Percentiles rank a stretch among this genome's conserved stretches.
These are phyloP conservation scores for Chionoecetes opilio DNA, from an alignment of 1,140 invertebrate species.

Conservation along the genomic window DNA sequence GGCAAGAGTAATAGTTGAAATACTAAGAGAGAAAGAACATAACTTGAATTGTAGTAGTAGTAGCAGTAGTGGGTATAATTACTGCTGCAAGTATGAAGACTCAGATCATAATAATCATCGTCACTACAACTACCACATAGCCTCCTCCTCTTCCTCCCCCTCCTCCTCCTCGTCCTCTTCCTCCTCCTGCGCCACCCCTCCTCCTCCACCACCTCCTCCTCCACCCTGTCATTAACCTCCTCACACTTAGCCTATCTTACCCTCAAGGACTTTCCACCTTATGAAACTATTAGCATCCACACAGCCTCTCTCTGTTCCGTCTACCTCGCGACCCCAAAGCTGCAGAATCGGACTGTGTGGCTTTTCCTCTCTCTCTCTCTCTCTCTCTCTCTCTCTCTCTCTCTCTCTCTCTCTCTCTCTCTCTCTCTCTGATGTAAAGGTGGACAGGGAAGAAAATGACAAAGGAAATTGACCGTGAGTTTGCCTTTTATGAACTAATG, in stretches of 20 bases:
- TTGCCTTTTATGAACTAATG: not conserved
- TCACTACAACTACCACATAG: not conserved
- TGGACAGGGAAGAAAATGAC: not conserved
- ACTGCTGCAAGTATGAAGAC: not conserved
- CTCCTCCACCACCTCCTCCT: not conserved
- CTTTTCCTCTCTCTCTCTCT: not conserved
- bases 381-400: slow-evolving; percentile 14
- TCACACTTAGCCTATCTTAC: slow-evolving; percentile 17
- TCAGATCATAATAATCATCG: not conserved
- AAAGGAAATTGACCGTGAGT: not conserved
- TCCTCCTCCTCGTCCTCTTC: not conserved
- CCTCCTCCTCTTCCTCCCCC: not conserved
- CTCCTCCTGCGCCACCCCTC: not conserved
- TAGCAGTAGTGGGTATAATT: not conserved
- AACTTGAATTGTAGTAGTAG: not conserved
- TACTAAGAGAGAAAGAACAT: no score
- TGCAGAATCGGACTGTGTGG: no score
- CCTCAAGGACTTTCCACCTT: slow-evolving; percentile 27
- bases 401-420: slow-evolving; percentile 6
- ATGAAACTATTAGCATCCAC: not conserved
- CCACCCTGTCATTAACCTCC: slow-evolving; percentile 24
- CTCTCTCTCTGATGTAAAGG: not conserved
- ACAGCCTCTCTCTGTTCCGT: slow-evolving; percentile 24
- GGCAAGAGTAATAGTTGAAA: no score
- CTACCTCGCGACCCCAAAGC: not conserved